phyloP scores from a whole-genome alignment of 2,113 vertebrate genomes.

The Rhinopomastus cyanomelas region DNA sequence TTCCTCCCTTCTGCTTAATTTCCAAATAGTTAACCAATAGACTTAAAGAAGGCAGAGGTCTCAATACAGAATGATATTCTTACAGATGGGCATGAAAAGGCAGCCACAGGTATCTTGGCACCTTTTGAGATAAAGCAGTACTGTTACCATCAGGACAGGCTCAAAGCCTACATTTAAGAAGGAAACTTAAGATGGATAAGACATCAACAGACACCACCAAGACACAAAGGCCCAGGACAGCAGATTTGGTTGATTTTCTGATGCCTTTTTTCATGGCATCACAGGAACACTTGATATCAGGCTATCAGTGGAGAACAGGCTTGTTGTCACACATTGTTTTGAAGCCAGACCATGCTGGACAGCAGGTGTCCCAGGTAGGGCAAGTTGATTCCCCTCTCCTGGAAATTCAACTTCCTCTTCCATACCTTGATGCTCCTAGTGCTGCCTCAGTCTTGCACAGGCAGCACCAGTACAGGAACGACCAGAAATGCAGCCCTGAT shows the following conservation, averaged over 20 bases:
- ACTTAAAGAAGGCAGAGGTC: neutral
- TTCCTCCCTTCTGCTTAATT: neutral
- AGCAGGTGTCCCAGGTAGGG: neutral
- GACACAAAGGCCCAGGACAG: neutral
- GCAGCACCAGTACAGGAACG: neutral
- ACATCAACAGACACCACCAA: neutral
- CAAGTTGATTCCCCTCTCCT: neutral
- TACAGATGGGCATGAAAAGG: rapidly evolving
- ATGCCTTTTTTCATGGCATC: neutral
- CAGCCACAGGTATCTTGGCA: neutral
- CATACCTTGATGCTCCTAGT: neutral
- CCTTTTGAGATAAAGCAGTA: neutral
- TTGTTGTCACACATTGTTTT: neutral
- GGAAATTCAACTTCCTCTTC: neutral
- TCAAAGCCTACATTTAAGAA: neutral
- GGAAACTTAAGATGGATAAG: neutral
- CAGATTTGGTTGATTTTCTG: neutral
- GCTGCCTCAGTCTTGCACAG: neutral
- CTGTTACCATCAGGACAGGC: neutral
- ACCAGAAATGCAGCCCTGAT: neutral
- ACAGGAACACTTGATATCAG: rapidly evolving
- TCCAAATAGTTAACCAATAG: neutral
- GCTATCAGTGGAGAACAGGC: neutral
- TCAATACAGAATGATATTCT: too few relatives aligned
- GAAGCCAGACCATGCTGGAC: neutral